A percentile compares a stretch with the other conserved stretches of the same genome.
These are phyloP conservation scores for Adineta ricciae DNA, from an alignment of 2,888 invertebrate species.

Conservation along the genomic window DNA sequence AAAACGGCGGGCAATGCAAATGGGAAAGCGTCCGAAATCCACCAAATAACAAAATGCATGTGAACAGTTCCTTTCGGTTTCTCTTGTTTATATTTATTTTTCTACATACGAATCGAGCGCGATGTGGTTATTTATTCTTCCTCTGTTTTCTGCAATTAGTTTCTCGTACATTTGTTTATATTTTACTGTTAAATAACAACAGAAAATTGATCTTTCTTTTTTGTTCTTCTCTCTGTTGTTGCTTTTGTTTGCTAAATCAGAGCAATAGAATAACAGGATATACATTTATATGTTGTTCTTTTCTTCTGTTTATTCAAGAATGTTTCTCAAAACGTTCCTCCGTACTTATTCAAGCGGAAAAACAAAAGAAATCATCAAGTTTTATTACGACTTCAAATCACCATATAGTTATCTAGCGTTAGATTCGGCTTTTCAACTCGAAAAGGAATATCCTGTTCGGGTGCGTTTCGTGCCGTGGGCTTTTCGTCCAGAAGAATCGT, in stretches of 20 bases:
- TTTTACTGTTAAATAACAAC: neutral
- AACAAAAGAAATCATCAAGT: neutral
- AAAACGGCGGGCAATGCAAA: neutral
- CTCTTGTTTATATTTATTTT: neutral
- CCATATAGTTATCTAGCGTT: slow-evolving; percentile 5
- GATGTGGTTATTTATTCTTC: neutral
- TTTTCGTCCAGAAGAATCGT: neutral
- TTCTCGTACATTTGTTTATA: neutral
- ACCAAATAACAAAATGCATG: neutral
- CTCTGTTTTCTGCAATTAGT: neutral
- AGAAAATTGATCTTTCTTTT: neutral
- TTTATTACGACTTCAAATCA: slow-evolving; percentile 14
- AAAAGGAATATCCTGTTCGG: neutral
- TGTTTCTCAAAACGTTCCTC: neutral
- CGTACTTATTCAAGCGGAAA: neutral
- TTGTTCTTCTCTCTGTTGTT: neutral
- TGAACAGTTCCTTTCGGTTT: neutral
- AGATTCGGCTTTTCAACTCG: neutral
- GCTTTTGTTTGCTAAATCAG: neutral
- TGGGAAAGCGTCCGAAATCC: neutral
- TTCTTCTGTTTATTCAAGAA: neutral
- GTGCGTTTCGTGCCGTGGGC: neutral
- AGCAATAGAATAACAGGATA: neutral
- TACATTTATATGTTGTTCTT: neutral
- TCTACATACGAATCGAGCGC: neutral